Evolutionary conservation across 2,113 vertebrate species (phyloP).

Genomic region (Chaetodon trifascialis): DNA sequence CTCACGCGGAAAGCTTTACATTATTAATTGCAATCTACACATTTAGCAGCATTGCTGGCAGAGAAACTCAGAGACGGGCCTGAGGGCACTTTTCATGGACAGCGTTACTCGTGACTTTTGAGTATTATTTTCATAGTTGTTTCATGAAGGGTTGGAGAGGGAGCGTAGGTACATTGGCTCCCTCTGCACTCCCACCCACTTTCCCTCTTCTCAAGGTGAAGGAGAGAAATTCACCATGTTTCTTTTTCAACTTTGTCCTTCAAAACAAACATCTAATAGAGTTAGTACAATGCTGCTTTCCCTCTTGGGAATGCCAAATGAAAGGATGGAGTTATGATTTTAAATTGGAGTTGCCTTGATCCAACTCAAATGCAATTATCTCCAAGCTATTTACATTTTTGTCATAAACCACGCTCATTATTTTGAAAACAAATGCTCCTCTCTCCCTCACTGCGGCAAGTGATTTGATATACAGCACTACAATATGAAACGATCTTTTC

Average conservation of each 20-base stretch:
- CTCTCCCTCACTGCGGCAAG: slow-evolving; percentile 56
- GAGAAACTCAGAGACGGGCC: slow-evolving; percentile 27
- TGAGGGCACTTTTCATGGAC: slow-evolving; percentile 29
- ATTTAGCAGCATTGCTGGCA: slow-evolving; percentile 38
- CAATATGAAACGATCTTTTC: slow-evolving; percentile 78
- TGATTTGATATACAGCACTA: slow-evolving; percentile 77
- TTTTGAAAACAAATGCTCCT: slow-evolving; percentile 76
- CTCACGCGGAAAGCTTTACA: slow-evolving; percentile 28
- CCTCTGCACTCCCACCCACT: slow-evolving; percentile 7
- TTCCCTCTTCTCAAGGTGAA: not conserved
- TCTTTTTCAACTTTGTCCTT: slow-evolving; percentile 66
- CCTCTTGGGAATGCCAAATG: slow-evolving; percentile 62
- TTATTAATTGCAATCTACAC: slow-evolving; percentile 65
- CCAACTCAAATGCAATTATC: slow-evolving; percentile 79
- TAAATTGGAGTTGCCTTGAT: slow-evolving; percentile 77
- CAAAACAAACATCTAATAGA: slow-evolving; percentile 60
- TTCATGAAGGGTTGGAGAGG: slow-evolving; percentile 25
- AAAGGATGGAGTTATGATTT: slow-evolving; percentile 75
- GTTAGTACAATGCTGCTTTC: slow-evolving; percentile 46
- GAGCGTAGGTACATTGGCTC: not conserved
- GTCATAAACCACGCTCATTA: slow-evolving; percentile 77
- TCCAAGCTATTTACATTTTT: slow-evolving; percentile 80
- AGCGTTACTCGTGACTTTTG: slow-evolving; percentile 13
- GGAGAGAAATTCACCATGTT: slow-evolving; percentile 21
- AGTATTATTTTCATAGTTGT: slow-evolving; percentile 20